These are phyloP conservation scores for Heterodera schachtii DNA, from an alignment of 1,140 invertebrate genomes.

Conservation along the genomic window DNA sequence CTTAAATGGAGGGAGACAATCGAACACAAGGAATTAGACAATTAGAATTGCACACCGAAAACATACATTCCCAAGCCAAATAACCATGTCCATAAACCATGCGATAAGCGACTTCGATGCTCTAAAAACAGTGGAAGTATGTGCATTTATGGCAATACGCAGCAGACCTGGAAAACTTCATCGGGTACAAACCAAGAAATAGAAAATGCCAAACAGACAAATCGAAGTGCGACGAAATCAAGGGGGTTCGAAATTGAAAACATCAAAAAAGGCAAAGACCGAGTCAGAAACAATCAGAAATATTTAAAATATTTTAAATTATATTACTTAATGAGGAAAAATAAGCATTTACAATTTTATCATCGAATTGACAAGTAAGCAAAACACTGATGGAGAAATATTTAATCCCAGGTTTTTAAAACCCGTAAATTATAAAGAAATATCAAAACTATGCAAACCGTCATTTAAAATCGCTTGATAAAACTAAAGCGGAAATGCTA, in stretches of 20 bases:
- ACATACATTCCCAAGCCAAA: conserved; percentile 45
- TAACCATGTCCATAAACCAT: conserved; percentile 39
- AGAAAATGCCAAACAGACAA: conserved; percentile 33
- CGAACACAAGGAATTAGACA: background rate
- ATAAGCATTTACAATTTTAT: too few relatives aligned
- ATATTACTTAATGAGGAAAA: too few relatives aligned
- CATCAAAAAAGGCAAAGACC: background rate
- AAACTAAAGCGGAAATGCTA: too few relatives aligned
- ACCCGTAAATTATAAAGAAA: too few relatives aligned
- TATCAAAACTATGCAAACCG: too few relatives aligned
- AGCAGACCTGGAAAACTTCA: conserved; percentile 46
- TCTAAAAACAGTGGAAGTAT: conserved; percentile 29
- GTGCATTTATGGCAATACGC: too few relatives aligned
- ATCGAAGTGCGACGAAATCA: conserved; percentile 33
- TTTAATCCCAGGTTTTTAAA: too few relatives aligned
- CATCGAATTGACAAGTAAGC: too few relatives aligned
- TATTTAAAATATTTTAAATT: too few relatives aligned
- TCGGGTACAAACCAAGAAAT: conserved; percentile 49
- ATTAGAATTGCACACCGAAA: background rate
- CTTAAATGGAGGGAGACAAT: background rate
- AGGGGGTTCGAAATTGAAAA: conserved; percentile 11
- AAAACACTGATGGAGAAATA: too few relatives aligned
- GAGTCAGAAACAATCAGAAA: background rate
- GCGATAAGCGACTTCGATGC: conserved; percentile 46
- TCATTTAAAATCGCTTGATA: too few relatives aligned